These are phyloP conservation scores for Kryptolebias ocellatus DNA, from an alignment of 2,797 vertebrate species.

Conservation along the genomic window DNA sequence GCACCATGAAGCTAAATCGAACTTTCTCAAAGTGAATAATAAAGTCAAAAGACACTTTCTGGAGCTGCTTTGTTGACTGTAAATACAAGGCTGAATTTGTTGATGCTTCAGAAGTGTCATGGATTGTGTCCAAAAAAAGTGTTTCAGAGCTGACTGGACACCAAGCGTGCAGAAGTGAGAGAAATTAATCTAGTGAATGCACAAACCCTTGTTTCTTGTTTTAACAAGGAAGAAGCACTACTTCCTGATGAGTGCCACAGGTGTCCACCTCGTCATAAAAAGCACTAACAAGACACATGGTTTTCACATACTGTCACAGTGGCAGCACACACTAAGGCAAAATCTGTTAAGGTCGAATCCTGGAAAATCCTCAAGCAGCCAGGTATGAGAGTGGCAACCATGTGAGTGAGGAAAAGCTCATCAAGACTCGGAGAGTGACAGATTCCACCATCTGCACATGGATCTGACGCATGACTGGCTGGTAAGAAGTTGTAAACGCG, in stretches of 20 bases:
- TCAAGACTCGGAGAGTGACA: slow-evolving; percentile 60
- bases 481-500: slow-evolving; percentile 31
- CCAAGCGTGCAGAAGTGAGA: slow-evolving; percentile 3
- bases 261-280: slow-evolving; percentile 29
- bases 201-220: slow-evolving; percentile 36
- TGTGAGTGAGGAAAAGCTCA: slow-evolving; percentile 55
- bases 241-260: slow-evolving; percentile 51
- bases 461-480: slow-evolving; percentile 16
- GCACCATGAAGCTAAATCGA: slow-evolving; percentile 24
- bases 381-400: slow-evolving; percentile 51
- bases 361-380: slow-evolving; percentile 63
- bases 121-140: slow-evolving; percentile 49
- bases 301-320: slow-evolving; percentile 56
- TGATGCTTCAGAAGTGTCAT: slow-evolving; percentile 31
- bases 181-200: slow-evolving; percentile 16
- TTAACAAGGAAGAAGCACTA: slow-evolving; percentile 20
- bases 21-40: slow-evolving; percentile 12
- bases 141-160: slow-evolving; percentile 17
- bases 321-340: slow-evolving; percentile 42
- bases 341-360: slow-evolving; percentile 55
- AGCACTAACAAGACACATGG: slow-evolving; percentile 56
- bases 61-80: slow-evolving; percentile 41
- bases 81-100: slow-evolving; percentile 47
- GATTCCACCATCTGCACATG: slow-evolving; percentile 55
- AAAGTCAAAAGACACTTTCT: slow-evolving; percentile 36